Evolutionary conservation across 2,888 invertebrate genomes (phyloP).

Genomic region (Nomada flava): DNA sequence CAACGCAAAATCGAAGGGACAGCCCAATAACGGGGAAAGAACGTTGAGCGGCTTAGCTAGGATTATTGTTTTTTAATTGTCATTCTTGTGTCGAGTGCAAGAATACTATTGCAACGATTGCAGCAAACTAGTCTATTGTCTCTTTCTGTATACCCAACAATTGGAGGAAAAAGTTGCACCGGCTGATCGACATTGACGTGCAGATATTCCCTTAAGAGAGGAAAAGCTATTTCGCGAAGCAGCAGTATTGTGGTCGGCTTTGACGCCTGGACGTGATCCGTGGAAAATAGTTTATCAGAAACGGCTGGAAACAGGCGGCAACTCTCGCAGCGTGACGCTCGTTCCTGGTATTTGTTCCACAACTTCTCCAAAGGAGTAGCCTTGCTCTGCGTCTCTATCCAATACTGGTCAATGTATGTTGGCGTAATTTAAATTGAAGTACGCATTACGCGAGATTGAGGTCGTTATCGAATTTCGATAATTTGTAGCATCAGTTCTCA

Average conservation of each 20-base stretch:
- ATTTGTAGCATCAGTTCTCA: slow-evolving; percentile 33
- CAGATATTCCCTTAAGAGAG: not conserved
- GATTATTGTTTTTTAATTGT: slow-evolving; percentile 4
- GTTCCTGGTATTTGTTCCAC: slow-evolving; percentile 43
- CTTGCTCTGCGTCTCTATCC: slow-evolving; percentile 28
- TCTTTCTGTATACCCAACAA: not conserved
- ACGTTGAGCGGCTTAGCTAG: not conserved
- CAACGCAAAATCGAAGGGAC: not conserved
- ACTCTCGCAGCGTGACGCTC: slow-evolving; percentile 35
- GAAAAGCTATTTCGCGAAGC: not conserved
- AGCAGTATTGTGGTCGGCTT: slow-evolving; percentile 1
- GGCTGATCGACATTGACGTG: not conserved
- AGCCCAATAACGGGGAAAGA: not conserved
- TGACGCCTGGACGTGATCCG: not conserved
- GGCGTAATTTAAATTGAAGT: slow-evolving; percentile 42
- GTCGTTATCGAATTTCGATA: slow-evolving; percentile 66
- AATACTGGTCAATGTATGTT: slow-evolving; percentile 14
- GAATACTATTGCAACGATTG: not conserved
- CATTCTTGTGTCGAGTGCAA: not conserved
- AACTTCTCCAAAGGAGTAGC: slow-evolving; percentile 45
- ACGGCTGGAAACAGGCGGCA: slow-evolving; percentile 16
- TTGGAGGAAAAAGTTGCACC: not conserved
- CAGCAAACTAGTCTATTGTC: not conserved
- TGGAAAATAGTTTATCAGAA: slow-evolving; percentile 37
- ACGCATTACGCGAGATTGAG: slow-evolving; percentile 49